phyloP scores from a whole-genome alignment of 1,140 invertebrate genomes.

The Idris sp. region DNA sequence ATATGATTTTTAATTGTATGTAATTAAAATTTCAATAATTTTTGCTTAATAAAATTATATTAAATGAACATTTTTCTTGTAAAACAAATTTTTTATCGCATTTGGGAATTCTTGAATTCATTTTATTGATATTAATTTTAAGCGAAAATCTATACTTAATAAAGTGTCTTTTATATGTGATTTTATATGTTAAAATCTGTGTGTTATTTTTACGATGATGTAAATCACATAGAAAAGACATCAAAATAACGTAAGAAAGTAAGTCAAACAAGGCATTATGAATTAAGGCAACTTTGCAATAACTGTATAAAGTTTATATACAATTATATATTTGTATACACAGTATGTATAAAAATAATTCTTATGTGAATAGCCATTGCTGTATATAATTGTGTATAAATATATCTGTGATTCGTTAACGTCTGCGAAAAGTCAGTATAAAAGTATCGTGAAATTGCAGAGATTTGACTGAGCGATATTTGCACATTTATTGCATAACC shows the following conservation, averaged over 20 bases:
- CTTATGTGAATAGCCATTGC: constrained; percentile 42
- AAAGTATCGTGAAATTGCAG: constrained; percentile 1
- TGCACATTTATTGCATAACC: background rate
- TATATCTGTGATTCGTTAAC: constrained; percentile 38
- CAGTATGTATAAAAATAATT: constrained; percentile 38
- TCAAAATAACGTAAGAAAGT: background rate
- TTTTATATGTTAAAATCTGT: constrained; percentile 13
- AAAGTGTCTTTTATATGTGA: constrained; percentile 6
- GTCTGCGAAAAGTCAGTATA: constrained; percentile 7
- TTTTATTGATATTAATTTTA: background rate
- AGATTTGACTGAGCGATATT: constrained; percentile 4
- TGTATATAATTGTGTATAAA: constrained; percentile 56
- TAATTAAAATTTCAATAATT: too few species aligned
- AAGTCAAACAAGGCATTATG: constrained; percentile 23
- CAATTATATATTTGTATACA: constrained; percentile 60
- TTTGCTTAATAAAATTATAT: too few species aligned
- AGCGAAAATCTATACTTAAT: background rate
- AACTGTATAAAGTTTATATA: constrained; percentile 37
- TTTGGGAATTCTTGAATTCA: too few species aligned
- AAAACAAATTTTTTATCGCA: too few species aligned
- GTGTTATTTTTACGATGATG: constrained; percentile 37
- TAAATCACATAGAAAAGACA: constrained; percentile 13
- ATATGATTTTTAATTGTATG: too few species aligned
- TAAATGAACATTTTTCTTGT: too few species aligned
- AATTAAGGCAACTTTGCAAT: constrained; percentile 10